These are phyloP conservation scores for Craseonycteris thonglongyai DNA, from an alignment of 2,113 vertebrate genomes.

Conservation along the genomic window DNA sequence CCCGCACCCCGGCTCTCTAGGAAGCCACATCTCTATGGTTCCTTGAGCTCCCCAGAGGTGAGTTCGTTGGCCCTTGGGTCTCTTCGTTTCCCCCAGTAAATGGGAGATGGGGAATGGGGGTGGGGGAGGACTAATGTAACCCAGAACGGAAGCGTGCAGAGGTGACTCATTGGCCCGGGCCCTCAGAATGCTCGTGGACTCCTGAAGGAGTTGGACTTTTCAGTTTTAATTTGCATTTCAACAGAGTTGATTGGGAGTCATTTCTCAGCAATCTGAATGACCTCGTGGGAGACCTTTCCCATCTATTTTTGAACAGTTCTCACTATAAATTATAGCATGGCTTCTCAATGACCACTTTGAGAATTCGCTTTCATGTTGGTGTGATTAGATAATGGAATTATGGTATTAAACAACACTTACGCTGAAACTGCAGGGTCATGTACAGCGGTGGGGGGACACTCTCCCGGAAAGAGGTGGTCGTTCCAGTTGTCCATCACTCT, in stretches of 20 bases:
- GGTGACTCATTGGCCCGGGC: too few species aligned
- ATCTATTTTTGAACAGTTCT: not conserved
- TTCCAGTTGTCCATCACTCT: not conserved
- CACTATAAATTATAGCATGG: not conserved
- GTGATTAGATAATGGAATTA: not conserved
- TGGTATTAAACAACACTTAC: not conserved
- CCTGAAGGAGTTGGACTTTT: not conserved
- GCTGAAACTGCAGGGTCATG: not conserved
- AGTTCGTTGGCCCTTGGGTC: rapidly evolving
- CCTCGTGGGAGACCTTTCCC: not conserved
- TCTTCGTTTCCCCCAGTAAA: rapidly evolving
- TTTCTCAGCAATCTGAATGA: not conserved
- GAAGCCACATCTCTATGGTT: conserved; percentile 8
- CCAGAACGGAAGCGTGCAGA: not conserved
- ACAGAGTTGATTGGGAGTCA: not conserved
- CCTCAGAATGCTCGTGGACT: not conserved
- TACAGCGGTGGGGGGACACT: not conserved
- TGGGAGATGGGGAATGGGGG: rapidly evolving
- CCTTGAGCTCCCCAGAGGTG: rapidly evolving
- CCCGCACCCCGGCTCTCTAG: not conserved
- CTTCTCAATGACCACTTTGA: not conserved
- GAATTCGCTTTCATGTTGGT: not conserved
- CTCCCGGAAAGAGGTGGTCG: not conserved
- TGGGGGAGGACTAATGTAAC: not conserved
- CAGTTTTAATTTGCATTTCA: not conserved